A percentile compares a stretch with the other conserved stretches of the same genome.
Conservation (phyloP, 2,797 vertebrate species). For the Coilia nasus region DNA sequence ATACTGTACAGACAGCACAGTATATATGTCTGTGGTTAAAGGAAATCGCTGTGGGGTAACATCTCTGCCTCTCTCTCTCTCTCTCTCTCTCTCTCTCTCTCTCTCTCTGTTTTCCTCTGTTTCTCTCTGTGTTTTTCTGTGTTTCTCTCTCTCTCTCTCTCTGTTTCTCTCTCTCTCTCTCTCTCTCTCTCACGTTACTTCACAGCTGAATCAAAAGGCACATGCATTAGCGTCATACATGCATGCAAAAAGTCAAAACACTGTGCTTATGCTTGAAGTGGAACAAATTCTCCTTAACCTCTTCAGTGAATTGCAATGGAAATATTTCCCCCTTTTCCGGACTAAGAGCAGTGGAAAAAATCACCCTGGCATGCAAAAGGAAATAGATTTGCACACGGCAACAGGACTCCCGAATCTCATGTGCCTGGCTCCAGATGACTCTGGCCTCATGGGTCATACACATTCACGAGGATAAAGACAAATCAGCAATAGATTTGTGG, state of each 20-base stretch:
- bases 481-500: constrained; percentile 11
- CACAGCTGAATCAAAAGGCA: constrained; percentile 19
- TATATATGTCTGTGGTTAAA: neutral
- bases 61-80: neutral
- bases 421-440: constrained; percentile 20
- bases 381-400: constrained; percentile 31
- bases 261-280: constrained; percentile 31
- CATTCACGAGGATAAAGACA: neutral
- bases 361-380: constrained; percentile 28
- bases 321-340: constrained; percentile 36
- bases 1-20: neutral
- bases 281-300: constrained; percentile 44
- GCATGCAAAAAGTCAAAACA: constrained; percentile 33
- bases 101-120: neutral
- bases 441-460: neutral
- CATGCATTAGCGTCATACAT: constrained; percentile 20
- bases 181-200: neutral
- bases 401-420: constrained; percentile 24
- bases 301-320: constrained; percentile 36
- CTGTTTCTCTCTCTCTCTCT: neutral
- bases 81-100: neutral
- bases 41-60: neutral
- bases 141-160: neutral
- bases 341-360: constrained; percentile 39
- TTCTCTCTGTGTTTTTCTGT: neutral